Base-by-base conservation (phyloP, 35 echinoderm and acorn worm genomes). In the Ophiothrix spiculata region DNA sequence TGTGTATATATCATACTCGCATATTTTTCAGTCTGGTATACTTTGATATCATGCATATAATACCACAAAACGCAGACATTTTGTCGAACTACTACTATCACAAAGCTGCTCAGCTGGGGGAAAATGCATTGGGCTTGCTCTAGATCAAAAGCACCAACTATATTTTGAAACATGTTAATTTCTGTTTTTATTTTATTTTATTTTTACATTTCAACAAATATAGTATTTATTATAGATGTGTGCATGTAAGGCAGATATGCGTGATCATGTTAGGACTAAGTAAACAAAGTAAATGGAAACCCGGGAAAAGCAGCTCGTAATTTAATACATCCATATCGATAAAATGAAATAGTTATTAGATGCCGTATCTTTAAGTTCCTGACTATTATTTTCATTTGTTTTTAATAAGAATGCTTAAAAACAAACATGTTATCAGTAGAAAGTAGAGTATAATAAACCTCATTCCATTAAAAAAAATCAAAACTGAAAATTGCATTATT, bases 381-480 rank as follows among this genome's bases (percentile, higher is more conserved):
- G 19, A 19, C 42, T 10, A 10, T 2, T 25, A 6, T 25, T 69
- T 69, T 69, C 60, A 69, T 25, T 19, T 69, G 17, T 69, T 15
- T 69, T 69, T 69, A 4, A 6, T 69, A 25, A 69, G 8, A 69
- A 69, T n/a, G 60, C 60, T 69, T 15, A 69, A 8, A 69, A n/a
- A 12, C 60, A 69, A 2, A 69, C 60, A 25, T 69, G 23, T 25
- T 69, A 12, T 54, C 17, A 15, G 60, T 69, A 69, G 60, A 25
- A 6, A 28, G 6, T 69, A 69, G 60, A 69, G 17, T n/a, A 49
- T 69, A 28, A 25, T 69, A 69, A 4, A 69, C 60, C 60, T 69
- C 60, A 69, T 69, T 69, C 60, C 60, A 69, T 69, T 69, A n/a
- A n/a, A 69, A 69, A 49, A 49, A 69, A 69, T 69, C 60, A 69